A percentile compares a stretch with the other conserved stretches of the same genome.
Evolutionary conservation across 2,113 vertebrate genomes (phyloP).

Genomic region (Panthera tigris): DNA sequence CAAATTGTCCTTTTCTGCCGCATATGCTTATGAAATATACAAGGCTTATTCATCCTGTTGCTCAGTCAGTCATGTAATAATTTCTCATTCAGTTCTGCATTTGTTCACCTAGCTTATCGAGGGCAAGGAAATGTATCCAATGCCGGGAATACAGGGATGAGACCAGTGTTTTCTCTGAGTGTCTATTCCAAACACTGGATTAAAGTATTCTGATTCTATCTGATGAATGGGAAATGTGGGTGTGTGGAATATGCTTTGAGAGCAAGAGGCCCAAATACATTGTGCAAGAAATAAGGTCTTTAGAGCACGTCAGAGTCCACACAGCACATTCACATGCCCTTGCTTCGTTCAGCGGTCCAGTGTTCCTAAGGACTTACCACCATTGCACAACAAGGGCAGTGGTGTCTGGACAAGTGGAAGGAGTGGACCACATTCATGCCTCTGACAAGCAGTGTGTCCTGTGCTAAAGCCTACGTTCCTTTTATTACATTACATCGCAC

Average conservation of each 20-base stretch:
- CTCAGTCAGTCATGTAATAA: neutral
- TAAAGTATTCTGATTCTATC: neutral
- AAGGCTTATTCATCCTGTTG: neutral
- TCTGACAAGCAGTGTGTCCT: neutral
- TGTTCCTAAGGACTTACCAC: neutral
- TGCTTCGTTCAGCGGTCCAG: neutral
- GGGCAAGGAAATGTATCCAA: neutral
- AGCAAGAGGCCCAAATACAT: neutral
- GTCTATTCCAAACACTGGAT: neutral
- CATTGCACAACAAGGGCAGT: fast-evolving
- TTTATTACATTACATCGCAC: fast-evolving
- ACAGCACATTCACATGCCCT: fast-evolving
- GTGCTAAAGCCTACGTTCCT: too few relatives aligned
- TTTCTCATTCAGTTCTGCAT: too few relatives aligned
- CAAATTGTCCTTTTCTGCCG: fast-evolving
- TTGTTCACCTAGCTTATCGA: neutral
- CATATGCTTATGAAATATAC: neutral
- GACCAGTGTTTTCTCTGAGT: neutral
- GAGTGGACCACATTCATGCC: neutral
- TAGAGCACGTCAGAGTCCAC: fast-evolving
- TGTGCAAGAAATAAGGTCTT: neutral
- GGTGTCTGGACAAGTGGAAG: neutral
- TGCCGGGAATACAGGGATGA: too few relatives aligned
- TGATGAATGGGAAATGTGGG: neutral
- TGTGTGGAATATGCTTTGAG: neutral